Conservation (phyloP, 2,888 invertebrate genomes). For the Tortricodes alternella region DNA sequence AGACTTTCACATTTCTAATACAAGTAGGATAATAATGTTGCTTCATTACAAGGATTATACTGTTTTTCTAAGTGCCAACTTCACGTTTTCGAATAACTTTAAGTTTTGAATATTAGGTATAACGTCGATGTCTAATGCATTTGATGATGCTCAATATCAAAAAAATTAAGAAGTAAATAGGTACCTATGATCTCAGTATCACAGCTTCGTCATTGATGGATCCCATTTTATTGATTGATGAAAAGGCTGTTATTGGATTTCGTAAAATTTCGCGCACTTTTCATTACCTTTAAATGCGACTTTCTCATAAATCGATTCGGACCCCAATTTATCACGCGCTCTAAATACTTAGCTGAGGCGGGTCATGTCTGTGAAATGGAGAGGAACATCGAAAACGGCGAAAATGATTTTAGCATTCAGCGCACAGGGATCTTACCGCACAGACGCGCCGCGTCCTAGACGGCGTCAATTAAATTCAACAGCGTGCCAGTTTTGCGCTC, state of each 20-base stretch:
- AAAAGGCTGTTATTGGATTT: conserved; percentile 71
- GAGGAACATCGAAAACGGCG: conserved; percentile 55
- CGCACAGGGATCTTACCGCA: conserved; percentile 42
- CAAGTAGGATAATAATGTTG: too few species aligned
- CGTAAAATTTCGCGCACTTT: conserved; percentile 69
- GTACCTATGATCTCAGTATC: conserved; percentile 59
- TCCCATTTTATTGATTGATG: conserved; percentile 75
- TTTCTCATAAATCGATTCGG: conserved; percentile 70
- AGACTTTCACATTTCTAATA: conserved; percentile 54
- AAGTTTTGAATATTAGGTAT: too few species aligned
- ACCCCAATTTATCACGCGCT: conserved; percentile 70
- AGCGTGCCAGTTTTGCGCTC: conserved; percentile 49
- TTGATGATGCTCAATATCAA: too few species aligned
- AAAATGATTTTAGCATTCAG: conserved; percentile 61
- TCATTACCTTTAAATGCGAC: conserved; percentile 68
- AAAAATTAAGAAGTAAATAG: too few species aligned
- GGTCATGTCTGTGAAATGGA: conserved; percentile 61
- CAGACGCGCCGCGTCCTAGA: conserved; percentile 37
- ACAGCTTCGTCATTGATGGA: conserved; percentile 57
- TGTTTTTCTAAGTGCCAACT: too few species aligned
- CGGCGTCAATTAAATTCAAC: conserved; percentile 56
- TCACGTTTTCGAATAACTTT: too few species aligned
- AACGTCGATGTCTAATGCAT: too few species aligned
- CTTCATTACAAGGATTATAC: too few species aligned
- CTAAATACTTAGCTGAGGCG: conserved; percentile 62